Evolutionary conservation across 2,113 vertebrate species (phyloP), one percentile per base, ranked within the genome.

Genomic region (Microtus ochrogaster): DNA sequence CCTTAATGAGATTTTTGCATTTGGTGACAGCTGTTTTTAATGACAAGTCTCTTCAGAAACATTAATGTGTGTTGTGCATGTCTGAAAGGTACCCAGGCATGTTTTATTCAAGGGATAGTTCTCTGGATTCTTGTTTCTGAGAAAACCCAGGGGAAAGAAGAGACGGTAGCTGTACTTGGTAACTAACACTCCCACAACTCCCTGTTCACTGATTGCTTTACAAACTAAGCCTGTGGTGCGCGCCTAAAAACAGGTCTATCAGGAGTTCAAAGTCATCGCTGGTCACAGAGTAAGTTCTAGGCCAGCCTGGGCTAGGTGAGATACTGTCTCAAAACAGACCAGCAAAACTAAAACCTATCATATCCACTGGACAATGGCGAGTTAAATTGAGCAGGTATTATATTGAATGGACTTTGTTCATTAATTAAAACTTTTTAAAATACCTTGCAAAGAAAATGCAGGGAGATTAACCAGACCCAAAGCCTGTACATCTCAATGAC

Each of bases 41-140:
- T 49, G 41, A 68, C 12, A 83, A 68, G 44, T 17, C 65, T 90
- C 61, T 66, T 91, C 85, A 26, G 77, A 86, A 89, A 76, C 58
- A 24, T 74, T 55, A 72, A 79, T 12, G 44, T 44, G 82, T 58
- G 14, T 41, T 66, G 73, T 4, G 19, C 13, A 17, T 77, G 66
- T 95, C 89, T 63, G 30, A 82, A 76, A 94, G 33, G 58, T 28
- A 66, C 22, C n/a, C 72, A 76, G 92, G 82, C 84, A 83, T 16
- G 47, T 79, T 90, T 78, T 55, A 63, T 58, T 92, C 12, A 11
- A 28, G 26, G 94, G 47, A 39, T 74, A 39, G 61, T 52, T 55
- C 94, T 76, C 91, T 70, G 73, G 73, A 36, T 24, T 36, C 70
- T 55, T 22, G 14, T 49, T 79, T 68, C 11, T 28, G 4, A 17